These are phyloP conservation scores for Mesorhabditis spiculigera DNA, from an alignment of 2,888 invertebrate genomes.

Conservation along the genomic window DNA sequence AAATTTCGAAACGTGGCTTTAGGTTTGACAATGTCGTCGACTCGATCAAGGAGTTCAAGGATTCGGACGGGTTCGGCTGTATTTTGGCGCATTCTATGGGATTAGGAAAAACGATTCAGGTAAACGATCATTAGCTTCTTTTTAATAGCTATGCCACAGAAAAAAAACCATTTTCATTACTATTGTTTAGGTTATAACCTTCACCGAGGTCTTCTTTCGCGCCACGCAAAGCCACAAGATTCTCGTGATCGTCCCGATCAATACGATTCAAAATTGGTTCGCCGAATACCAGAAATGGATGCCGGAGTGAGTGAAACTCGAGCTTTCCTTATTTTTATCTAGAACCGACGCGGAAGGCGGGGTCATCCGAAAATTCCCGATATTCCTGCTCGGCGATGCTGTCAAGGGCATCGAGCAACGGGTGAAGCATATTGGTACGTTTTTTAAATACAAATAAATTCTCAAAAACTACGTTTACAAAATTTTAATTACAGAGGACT, in stretches of 20 bases:
- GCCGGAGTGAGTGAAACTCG: constrained; percentile 63
- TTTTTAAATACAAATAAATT: constrained; percentile 5
- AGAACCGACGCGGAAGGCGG: constrained; percentile 21
- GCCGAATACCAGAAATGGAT: constrained; percentile 96
- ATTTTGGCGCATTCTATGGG: constrained; percentile 95
- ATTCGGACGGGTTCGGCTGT: constrained; percentile 86
- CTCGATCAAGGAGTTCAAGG: constrained; percentile 80
- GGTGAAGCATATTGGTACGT: constrained; percentile 71
- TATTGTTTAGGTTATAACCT: constrained; percentile 74
- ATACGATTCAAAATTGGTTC: constrained; percentile 92
- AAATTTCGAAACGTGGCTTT: constrained; percentile 1
- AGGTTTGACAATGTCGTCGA: constrained; percentile 91
- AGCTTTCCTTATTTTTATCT: not conserved
- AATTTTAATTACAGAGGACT: constrained; percentile 66
- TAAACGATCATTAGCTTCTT: constrained; percentile 13
- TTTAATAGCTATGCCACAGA: constrained; percentile 1
- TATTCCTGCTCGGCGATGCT: constrained; percentile 86
- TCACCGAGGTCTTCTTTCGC: constrained; percentile 89
- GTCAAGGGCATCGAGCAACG: constrained; percentile 85
- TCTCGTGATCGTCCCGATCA: constrained; percentile 94
- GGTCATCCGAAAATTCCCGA: constrained; percentile 72
- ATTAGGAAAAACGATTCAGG: constrained; percentile 86
- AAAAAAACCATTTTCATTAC: constrained; percentile 7
- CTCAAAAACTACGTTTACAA: not conserved
- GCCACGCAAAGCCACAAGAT: constrained; percentile 84